Evolutionary conservation across 2,113 vertebrate species (phyloP), one percentile per base, ranked within the genome.

Genomic region (Amia ocellicauda): DNA sequence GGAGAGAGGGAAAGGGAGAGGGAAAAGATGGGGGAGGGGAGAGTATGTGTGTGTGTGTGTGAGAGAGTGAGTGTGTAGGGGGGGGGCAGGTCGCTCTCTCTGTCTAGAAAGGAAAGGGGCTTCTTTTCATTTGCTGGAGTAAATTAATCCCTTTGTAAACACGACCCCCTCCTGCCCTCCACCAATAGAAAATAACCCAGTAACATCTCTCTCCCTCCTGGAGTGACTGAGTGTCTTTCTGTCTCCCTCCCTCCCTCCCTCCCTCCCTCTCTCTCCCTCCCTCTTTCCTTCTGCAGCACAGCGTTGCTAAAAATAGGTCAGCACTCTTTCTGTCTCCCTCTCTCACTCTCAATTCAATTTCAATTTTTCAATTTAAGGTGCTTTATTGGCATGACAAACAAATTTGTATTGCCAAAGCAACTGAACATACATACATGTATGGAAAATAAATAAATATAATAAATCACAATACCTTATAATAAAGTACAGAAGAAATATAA

Each of bases 321-420:
- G 73, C 54, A 43, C 62, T 49, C 76, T 73, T 75, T 81, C 84
- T 81, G 75, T 82, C 14, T 27, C 76, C 82, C 80, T 81, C 80
- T 82, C n/a, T n/a, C n/a, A n/a, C n/a, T n/a, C n/a, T n/a, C n/a
- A n/a, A 77, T 76, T 73, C 78, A 82, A 83, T 84, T 83, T 75
- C 80, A 82, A 88, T 89, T 89, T 86, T 87, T 86, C 86, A 84
- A 82, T 82, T 80, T 82, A 81, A 83, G 79, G 71, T 23, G 81
- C 80, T 81, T 76, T n/a, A n/a, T n/a, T n/a, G n/a, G n/a, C n/a
- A n/a, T n/a, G n/a, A n/a, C n/a, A n/a, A n/a, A n/a, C n/a, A n/a
- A n/a, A n/a, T n/a, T n/a, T n/a, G n/a, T n/a, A n/a, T n/a, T n/a
- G n/a, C n/a, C n/a, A n/a, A n/a, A n/a, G n/a, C n/a, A n/a, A n/a